These are phyloP conservation scores for Acanthurus lineatus DNA, from an alignment of 2,797 vertebrate genomes.

Conservation along the genomic window DNA sequence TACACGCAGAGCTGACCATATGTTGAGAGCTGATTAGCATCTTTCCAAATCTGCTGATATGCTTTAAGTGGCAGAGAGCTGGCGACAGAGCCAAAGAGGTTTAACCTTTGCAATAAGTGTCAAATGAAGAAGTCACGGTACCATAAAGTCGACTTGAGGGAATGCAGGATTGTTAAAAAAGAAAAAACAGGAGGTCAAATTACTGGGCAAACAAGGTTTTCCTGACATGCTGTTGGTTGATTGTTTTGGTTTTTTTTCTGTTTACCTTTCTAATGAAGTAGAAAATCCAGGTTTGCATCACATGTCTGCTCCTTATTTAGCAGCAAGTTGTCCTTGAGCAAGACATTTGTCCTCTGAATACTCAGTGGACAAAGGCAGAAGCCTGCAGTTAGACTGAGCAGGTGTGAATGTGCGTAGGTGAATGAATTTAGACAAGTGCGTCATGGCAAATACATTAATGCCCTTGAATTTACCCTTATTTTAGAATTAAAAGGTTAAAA, in stretches of 20 bases:
- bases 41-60: constrained; percentile 32
- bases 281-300: neutral
- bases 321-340: constrained; percentile 23
- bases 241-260: constrained; percentile 2
- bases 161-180: neutral
- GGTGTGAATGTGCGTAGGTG: constrained; percentile 26
- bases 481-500: neutral
- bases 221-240: neutral
- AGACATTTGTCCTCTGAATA: constrained; percentile 37
- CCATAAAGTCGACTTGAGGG: too few relatives aligned
- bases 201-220: neutral
- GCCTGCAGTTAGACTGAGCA: constrained; percentile 22
- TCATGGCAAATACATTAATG: constrained; percentile 1
- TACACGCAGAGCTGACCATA: neutral
- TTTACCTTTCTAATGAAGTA: neutral
- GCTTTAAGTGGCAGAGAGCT: constrained; percentile 15
- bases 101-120: constrained; percentile 33
- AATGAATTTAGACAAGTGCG: constrained; percentile 12
- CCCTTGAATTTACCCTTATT: neutral
- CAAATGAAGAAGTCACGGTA: constrained; percentile 13
- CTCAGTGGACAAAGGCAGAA: neutral
- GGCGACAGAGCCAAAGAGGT: neutral
- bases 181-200: neutral
- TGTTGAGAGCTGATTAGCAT: constrained; percentile 32
- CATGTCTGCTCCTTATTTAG: constrained; percentile 14